Base-by-base conservation (phyloP, 2,888 invertebrate genomes). In the Lysandra bellargus region DNA sequence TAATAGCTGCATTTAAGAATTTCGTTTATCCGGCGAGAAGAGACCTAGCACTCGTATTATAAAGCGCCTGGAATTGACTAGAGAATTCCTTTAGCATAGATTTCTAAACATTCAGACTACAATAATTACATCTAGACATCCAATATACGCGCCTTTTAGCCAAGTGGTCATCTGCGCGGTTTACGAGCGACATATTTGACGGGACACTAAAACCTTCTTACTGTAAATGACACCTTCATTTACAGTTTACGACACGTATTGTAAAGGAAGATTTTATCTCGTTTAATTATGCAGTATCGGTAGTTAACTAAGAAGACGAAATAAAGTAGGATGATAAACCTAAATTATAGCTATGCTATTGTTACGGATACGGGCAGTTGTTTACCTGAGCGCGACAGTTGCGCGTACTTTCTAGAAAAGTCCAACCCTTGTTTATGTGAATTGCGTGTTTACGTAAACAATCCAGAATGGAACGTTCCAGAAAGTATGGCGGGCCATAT, bases 171-270 rank as follows among this genome's bases (percentile, higher is more conserved):
- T 76, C 76, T 76, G 57, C 53, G 33, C 33, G 57, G 49, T 76
- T 76, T 76, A 76, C 76, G 76, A 76, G 76, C 76, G 33, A 76
- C 53, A 33, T 76, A 76, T 76, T 76, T 76, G 57, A 76, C 57
- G 76, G 14, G 57, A 76, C 76, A 76, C 57, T 76, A 76, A 76
- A 76, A 76, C 76, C 76, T 57, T 76, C 76, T 76, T 76, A 76
- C 53, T 23, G 75, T 40, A 75, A 49, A 53, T 30, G 75, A 75
- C 57, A 57, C 76, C 75, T 30, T 76, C 23, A 76, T 76, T 76
- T 76, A 76, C 76, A 12, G 53, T 76, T 76, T 76, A 76, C 76
- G 76, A 57, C 49, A 53, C 30, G 30, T 53, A 57, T 37, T 57
- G 57, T 33, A 76, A 57, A 76, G 30, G 7, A 76, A 17, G 76